These are phyloP conservation scores for Stenodema calcarata DNA, from an alignment of 2,888 invertebrate genomes.

Conservation along the genomic window DNA sequence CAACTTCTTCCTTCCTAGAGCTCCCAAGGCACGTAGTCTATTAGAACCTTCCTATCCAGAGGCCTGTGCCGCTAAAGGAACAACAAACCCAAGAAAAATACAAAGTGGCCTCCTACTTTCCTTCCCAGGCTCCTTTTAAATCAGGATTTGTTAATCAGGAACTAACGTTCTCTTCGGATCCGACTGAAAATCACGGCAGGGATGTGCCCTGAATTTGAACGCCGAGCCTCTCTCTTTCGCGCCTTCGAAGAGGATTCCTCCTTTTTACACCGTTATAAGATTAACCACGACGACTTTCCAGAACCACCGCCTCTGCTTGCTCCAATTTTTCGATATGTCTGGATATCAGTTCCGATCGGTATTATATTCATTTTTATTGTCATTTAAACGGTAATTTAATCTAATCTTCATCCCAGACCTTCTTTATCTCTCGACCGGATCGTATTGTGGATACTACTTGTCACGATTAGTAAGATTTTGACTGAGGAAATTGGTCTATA, in stretches of 20 bases:
- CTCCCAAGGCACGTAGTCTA: slow-evolving; percentile 42
- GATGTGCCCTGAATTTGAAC: slow-evolving; percentile 9
- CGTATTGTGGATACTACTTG: too few relatives aligned
- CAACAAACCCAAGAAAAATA: slow-evolving; percentile 40
- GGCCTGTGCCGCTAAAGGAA: background rate
- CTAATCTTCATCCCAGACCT: too few relatives aligned
- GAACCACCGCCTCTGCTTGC: too few relatives aligned
- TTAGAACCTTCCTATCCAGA: slow-evolving; percentile 33
- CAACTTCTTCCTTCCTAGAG: slow-evolving; percentile 37
- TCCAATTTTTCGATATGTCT: too few relatives aligned
- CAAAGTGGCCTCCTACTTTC: slow-evolving; percentile 19
- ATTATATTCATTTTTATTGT: too few relatives aligned
- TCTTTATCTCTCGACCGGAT: too few relatives aligned
- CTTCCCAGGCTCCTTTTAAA: slow-evolving; percentile 14
- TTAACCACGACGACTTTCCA: too few relatives aligned
- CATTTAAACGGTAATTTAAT: too few relatives aligned
- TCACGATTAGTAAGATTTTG: too few relatives aligned
- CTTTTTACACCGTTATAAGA: too few relatives aligned
- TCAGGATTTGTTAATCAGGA: slow-evolving; percentile 42
- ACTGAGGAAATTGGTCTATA: too few relatives aligned
- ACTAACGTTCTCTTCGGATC: slow-evolving; percentile 15
- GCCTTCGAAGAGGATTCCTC: background rate
- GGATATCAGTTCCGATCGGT: too few relatives aligned
- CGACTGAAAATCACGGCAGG: slow-evolving; percentile 12
- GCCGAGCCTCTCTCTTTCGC: background rate